These are phyloP conservation scores for Sebastes iracundus DNA, from an alignment of 2,797 vertebrate species.

Conservation along the genomic window DNA sequence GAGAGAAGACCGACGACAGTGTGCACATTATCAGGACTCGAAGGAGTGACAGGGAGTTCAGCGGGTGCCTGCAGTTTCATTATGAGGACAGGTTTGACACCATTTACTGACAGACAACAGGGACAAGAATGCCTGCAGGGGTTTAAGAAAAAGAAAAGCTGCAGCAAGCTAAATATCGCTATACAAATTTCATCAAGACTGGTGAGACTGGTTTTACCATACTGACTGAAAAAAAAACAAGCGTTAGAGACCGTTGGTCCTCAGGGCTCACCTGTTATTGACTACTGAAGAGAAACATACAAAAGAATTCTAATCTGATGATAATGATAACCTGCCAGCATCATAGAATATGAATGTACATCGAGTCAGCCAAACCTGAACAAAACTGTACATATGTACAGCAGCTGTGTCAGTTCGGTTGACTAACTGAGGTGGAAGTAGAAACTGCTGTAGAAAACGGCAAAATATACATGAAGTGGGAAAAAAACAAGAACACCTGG, in stretches of 20 bases:
- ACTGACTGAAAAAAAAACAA: background rate
- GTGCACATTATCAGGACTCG: background rate
- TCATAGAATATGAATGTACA: background rate
- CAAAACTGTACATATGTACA: background rate
- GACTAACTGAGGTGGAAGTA: background rate
- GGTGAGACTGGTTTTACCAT: background rate
- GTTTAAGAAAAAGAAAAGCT: background rate
- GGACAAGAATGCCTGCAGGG: background rate
- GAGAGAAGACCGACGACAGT: background rate
- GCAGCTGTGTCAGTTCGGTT: background rate
- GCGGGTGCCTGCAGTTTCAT: background rate
- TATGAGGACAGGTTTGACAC: background rate
- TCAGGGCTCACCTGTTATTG: background rate
- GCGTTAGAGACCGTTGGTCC: background rate
- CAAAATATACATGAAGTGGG: background rate
- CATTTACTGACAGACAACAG: background rate
- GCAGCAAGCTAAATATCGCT: background rate
- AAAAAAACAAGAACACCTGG: background rate
- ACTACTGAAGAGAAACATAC: background rate
- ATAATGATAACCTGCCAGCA: background rate
- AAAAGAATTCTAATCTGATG: background rate
- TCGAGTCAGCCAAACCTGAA: background rate
- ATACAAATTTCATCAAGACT: background rate
- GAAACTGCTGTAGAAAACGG: background rate
- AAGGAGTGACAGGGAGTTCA: background rate